Evolutionary conservation across 2,113 vertebrate genomes (phyloP).

Genomic region (Platichthys stellatus): DNA sequence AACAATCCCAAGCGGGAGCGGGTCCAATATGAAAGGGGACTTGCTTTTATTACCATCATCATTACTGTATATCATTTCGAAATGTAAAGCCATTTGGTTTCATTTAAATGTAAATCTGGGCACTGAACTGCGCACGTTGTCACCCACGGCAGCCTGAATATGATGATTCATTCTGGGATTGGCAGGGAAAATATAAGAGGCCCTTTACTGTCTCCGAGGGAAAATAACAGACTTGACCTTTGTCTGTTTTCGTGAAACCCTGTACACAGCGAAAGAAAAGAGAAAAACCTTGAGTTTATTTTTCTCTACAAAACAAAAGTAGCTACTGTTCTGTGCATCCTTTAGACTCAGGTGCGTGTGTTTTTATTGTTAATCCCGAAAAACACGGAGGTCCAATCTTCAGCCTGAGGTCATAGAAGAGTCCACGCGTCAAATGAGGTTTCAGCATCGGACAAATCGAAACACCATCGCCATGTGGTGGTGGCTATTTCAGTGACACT

Average conservation of each 20-base stretch:
- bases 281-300: slow-evolving; percentile 31
- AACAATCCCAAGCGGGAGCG: slow-evolving; percentile 56
- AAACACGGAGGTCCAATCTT: background rate
- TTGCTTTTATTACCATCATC: slow-evolving; percentile 78
- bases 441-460: background rate
- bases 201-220: slow-evolving; percentile 65
- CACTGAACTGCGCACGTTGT: slow-evolving; percentile 68
- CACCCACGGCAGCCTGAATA: slow-evolving; percentile 60
- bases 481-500: slow-evolving; percentile 3
- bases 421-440: slow-evolving; percentile 24
- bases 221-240: slow-evolving; percentile 77
- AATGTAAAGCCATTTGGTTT: slow-evolving; percentile 82
- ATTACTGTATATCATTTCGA: slow-evolving; percentile 81
- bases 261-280: slow-evolving; percentile 40
- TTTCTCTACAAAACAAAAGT: background rate
- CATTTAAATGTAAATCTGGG: slow-evolving; percentile 87
- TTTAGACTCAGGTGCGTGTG: background rate
- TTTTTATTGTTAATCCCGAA: background rate
- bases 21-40: slow-evolving; percentile 60
- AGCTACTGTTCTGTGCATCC: slow-evolving; percentile 2
- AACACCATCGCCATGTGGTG: slow-evolving; percentile 12
- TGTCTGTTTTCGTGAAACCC: slow-evolving; percentile 54
- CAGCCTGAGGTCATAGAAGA: background rate
- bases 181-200: slow-evolving; percentile 63
- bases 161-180: slow-evolving; percentile 77